Conservation (phyloP, 2,888 invertebrate species). For the Pseudanteris insignis region DNA sequence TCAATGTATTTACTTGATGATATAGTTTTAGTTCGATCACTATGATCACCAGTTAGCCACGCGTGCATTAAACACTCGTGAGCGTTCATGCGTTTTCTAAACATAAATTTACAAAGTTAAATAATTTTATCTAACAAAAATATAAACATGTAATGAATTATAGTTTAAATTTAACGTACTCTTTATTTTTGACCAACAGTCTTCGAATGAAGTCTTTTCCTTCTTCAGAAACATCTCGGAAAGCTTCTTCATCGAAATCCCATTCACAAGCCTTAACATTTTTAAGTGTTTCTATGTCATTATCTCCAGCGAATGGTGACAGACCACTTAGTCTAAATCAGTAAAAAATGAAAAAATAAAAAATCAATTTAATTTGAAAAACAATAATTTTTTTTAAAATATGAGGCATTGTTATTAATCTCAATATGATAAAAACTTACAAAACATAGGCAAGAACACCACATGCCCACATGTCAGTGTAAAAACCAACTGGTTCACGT, state of each 20-base stretch:
- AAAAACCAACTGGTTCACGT: slow-evolving; percentile 98
- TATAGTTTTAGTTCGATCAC: slow-evolving; percentile 79
- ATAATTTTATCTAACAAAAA: too few relatives aligned
- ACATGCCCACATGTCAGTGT: slow-evolving; percentile 99
- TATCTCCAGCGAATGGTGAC: slow-evolving; percentile 98
- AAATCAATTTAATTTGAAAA: too few relatives aligned
- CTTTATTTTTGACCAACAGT: slow-evolving; percentile 90
- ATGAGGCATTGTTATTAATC: too few relatives aligned
- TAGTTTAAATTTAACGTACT: slow-evolving; percentile 69
- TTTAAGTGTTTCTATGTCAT: slow-evolving; percentile 96
- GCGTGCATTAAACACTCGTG: slow-evolving; percentile 96
- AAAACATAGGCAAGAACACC: slow-evolving; percentile 98
- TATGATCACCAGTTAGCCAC: slow-evolving; percentile 92
- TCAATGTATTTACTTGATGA: slow-evolving; percentile 85
- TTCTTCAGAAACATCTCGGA: slow-evolving; percentile 92
- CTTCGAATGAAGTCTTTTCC: slow-evolving; percentile 98
- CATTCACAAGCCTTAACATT: slow-evolving; percentile 99
- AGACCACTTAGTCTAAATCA: slow-evolving; percentile 86
- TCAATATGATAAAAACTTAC: too few relatives aligned
- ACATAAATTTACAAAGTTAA: too few relatives aligned
- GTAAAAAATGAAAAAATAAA: slow-evolving; percentile 29
- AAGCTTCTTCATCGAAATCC: slow-evolving; percentile 98
- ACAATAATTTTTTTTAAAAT: too few relatives aligned
- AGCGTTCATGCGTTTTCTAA: slow-evolving; percentile 94
- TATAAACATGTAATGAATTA: too few relatives aligned